Evolutionary conservation across 2,113 vertebrate genomes (phyloP), one percentile per base, ranked within the genome.

Genomic region (Seriola rivoliana): DNA sequence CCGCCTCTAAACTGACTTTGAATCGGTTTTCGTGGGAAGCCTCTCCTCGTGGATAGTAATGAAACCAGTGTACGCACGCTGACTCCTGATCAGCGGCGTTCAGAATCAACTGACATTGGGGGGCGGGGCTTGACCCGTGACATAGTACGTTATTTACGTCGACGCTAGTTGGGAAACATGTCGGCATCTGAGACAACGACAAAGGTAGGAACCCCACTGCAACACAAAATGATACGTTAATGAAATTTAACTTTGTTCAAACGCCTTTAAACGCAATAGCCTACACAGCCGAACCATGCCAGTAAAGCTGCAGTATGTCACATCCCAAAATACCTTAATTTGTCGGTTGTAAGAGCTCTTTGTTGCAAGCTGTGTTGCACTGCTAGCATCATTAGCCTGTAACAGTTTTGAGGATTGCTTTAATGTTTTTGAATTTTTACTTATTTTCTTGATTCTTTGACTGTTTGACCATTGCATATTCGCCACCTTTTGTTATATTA

Each of bases 181-280:
- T 93, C 93, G 92, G 91, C 88, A 25, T 75, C 89, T 8, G 92
- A 93, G 84, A 63, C 82, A 71, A 86, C 93, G 85, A 93, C 88
- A 89, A 94, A 94, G 93, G 93, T 94, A 93, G 66, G 36, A 69
- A 85, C 60, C 3, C 64, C 32, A 46, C 42, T 66, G 34, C 52
- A 72, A 5, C 54, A 32, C 68, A 29, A 64, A 75, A 38, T 9
- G 12, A 10, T 40, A 34, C 3, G 0, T 8, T 34, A 4, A 9
- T 0, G n/a, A 1, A 10, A 67, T 55, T 36, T 13, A 21, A 8
- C 1, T 4, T 5, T 3, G 8, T 65, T 52, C 75, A 4, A 42
- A 2, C 0, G 8, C 12, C 1, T 78, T 1, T 32, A 12, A 68
- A 60, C 13, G 0, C n/a, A 0, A n/a, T 3, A 19, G 3, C 4